Percentiles rank a stretch among this genome's conserved stretches.
Evolutionary conservation across 35 echinoderm and acorn worm genomes (phyloP).

Genomic region (Nesometra sesokonis): DNA sequence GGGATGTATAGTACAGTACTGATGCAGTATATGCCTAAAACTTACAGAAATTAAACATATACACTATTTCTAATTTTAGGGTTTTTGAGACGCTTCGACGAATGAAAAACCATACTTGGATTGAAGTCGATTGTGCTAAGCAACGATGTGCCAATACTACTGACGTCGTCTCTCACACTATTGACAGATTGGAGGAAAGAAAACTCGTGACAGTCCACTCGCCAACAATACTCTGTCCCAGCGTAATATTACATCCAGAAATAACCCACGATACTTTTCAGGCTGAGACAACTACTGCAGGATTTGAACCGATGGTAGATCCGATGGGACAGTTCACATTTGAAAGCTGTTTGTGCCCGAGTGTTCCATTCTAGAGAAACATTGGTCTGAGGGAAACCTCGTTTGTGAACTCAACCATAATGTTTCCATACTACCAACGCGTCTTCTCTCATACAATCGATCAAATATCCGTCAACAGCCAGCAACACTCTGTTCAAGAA

Average conservation of each 20-base stretch:
- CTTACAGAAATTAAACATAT: too few relatives aligned
- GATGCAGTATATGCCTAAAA: too few relatives aligned
- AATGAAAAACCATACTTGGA: slow-evolving; percentile 36
- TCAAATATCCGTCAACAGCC: too few relatives aligned
- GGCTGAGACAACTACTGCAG: not conserved
- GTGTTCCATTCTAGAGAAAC: not conserved
- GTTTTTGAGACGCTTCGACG: slow-evolving; percentile 25
- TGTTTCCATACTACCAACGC: too few relatives aligned
- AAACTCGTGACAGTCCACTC: slow-evolving; percentile 6
- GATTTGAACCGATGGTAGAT: not conserved
- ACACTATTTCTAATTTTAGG: slow-evolving; percentile 18
- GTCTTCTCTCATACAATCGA: too few relatives aligned
- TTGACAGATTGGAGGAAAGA: slow-evolving; percentile 25
- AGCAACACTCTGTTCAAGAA: too few relatives aligned
- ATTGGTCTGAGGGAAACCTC: too few relatives aligned
- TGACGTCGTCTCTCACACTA: slow-evolving; percentile 10
- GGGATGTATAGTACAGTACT: too few relatives aligned
- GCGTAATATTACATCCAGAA: slow-evolving; percentile 7
- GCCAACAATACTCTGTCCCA: slow-evolving; percentile 28
- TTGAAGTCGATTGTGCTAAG: slow-evolving; percentile 25
- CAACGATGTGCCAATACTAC: slow-evolving; percentile 22
- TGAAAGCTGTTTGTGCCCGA: not conserved
- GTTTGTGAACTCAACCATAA: too few relatives aligned
- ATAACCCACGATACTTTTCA: not conserved
- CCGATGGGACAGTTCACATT: not conserved